phyloP scores from a whole-genome alignment of 2,113 vertebrate species.

The Cephalopholis sonnerati region DNA sequence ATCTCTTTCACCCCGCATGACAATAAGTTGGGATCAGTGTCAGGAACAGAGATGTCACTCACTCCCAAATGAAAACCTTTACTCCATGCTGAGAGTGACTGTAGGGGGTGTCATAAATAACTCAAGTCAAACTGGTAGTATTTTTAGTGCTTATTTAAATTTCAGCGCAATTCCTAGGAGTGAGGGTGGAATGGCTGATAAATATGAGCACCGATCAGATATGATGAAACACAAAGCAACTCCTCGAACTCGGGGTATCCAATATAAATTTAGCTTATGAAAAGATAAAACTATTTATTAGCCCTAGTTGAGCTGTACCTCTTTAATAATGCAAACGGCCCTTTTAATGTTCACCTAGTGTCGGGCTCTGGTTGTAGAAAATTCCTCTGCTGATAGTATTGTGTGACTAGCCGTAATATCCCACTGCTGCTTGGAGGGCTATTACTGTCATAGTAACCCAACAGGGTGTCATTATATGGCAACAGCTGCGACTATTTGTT shows the following conservation, averaged over 20 bases:
- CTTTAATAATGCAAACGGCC: slow-evolving; percentile 62
- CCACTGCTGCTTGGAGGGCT: slow-evolving; percentile 62
- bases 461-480: slow-evolving; percentile 76
- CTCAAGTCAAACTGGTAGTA: background rate
- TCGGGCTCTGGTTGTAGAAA: slow-evolving; percentile 28
- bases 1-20: background rate
- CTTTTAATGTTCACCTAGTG: slow-evolving; percentile 46
- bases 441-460: slow-evolving; percentile 71
- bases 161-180: background rate
- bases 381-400: slow-evolving; percentile 58
- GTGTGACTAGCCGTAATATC: slow-evolving; percentile 64
- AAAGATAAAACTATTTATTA: slow-evolving; percentile 38
- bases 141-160: slow-evolving; percentile 23
- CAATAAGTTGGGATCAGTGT: background rate
- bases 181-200: slow-evolving; percentile 1
- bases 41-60: background rate
- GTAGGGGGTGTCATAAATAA: slow-evolving; percentile 16
- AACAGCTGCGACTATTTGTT: slow-evolving; percentile 73
- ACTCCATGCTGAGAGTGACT: background rate
- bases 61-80: background rate
- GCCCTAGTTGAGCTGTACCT: slow-evolving; percentile 3
- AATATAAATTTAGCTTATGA: slow-evolving; percentile 34
- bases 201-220: slow-evolving; percentile 21
- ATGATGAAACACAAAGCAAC: slow-evolving; percentile 58
- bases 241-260: background rate